phyloP scores from a whole-genome alignment of 2,797 vertebrate species.

The Hipposideros larvatus region DNA sequence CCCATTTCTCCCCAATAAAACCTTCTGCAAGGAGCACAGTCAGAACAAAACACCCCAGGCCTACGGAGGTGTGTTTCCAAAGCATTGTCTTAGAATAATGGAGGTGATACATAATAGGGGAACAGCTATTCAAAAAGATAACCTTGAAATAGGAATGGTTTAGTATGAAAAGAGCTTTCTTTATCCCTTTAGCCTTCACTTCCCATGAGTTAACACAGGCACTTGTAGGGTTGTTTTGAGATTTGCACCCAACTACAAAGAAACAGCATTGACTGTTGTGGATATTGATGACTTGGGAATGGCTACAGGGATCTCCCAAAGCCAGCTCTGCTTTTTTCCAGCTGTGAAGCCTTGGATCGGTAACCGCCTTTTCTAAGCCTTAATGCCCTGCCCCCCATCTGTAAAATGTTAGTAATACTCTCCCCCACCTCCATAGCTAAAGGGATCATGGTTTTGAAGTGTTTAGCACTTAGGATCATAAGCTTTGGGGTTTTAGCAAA shows the following conservation, averaged over 20 bases:
- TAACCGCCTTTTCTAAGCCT: neutral
- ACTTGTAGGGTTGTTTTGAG: neutral
- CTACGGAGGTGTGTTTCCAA: neutral
- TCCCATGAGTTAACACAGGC: neutral
- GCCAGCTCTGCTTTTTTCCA: neutral
- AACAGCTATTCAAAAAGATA: neutral
- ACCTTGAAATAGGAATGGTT: neutral
- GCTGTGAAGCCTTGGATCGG: neutral
- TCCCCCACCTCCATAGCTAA: neutral
- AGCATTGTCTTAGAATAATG: neutral
- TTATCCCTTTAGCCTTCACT: neutral
- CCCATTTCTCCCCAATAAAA: neutral
- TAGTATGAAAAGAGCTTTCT: neutral
- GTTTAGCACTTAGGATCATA: neutral
- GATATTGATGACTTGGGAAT: neutral
- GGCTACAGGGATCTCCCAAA: rapidly evolving
- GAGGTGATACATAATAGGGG: rapidly evolving
- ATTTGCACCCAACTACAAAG: neutral
- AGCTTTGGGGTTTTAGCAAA: neutral
- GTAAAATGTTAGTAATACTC: neutral
- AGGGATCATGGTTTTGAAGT: neutral
- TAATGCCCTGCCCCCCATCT: neutral
- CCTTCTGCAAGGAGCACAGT: neutral
- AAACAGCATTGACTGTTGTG: rapidly evolving
- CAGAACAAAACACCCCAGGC: neutral